Conservation (phyloP, 1,140 invertebrate species). For the Pissodes strobi region DNA sequence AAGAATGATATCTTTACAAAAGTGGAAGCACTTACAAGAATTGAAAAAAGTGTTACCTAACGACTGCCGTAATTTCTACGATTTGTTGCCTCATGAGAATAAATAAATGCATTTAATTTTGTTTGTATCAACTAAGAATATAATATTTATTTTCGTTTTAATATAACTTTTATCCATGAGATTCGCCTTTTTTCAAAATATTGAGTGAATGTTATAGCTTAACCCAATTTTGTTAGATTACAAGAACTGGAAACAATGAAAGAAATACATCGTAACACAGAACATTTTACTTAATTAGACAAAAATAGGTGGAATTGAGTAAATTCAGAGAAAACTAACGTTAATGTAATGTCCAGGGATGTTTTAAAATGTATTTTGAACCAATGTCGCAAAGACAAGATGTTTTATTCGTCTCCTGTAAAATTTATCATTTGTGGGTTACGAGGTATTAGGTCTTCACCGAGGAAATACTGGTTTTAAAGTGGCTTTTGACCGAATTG, state of each 20-base stretch:
- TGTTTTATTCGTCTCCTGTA: not conserved
- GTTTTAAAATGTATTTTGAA: not conserved
- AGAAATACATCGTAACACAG: not conserved
- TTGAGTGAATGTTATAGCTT: not conserved
- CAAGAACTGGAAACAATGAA: not conserved
- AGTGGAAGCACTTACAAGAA: constrained; percentile 6
- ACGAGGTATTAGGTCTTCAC: not conserved
- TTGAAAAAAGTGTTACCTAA: constrained; percentile 6
- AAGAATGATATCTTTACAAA: constrained; percentile 6
- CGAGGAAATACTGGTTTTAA: not conserved
- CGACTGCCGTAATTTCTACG: not conserved
- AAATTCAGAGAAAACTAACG: not conserved
- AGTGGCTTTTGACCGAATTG: too few relatives aligned
- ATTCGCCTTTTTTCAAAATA: not conserved
- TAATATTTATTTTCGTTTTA: not conserved
- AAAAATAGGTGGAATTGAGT: not conserved
- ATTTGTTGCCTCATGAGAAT: constrained; percentile 5
- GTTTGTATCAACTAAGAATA: not conserved
- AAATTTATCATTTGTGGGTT: too few relatives aligned
- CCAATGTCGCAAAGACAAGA: not conserved
- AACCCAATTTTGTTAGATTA: not conserved
- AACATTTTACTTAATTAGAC: not conserved
- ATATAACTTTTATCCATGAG: not conserved
- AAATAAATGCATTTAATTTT: not conserved
- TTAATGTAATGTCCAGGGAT: not conserved